Evolutionary conservation across 2,888 invertebrate species (phyloP).

Genomic region (Agrochola litura): DNA sequence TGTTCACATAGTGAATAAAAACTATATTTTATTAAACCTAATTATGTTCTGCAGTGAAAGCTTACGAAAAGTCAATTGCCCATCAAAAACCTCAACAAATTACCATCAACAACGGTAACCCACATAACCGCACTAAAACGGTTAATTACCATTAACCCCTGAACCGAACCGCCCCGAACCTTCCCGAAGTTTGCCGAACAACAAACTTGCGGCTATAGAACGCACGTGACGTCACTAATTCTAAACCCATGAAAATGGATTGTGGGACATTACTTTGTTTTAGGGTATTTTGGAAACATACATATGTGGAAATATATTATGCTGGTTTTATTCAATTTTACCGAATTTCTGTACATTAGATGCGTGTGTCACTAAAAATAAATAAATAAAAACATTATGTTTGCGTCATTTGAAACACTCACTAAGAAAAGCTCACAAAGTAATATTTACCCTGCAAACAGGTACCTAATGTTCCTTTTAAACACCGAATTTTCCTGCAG

Average conservation of each 20-base stretch:
- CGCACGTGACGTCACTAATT: slow-evolving; percentile 72
- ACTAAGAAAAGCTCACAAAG: background rate
- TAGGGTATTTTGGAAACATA: slow-evolving; percentile 14
- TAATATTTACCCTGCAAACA: background rate
- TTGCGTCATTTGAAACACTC: background rate
- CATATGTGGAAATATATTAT: slow-evolving; percentile 1
- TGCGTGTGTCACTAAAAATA: too few species aligned
- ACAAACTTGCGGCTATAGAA: slow-evolving; percentile 75
- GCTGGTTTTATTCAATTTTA: background rate
- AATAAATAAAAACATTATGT: background rate
- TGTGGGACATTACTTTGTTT: slow-evolving; percentile 28
- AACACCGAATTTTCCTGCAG: too few species aligned
- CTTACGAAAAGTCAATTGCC: background rate
- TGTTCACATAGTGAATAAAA: background rate
- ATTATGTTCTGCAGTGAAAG: background rate
- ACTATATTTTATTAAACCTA: background rate
- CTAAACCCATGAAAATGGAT: slow-evolving; percentile 60
- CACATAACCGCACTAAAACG: slow-evolving; percentile 62
- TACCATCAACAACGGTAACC: slow-evolving; percentile 40
- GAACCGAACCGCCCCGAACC: slow-evolving; percentile 58
- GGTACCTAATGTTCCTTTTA: background rate
- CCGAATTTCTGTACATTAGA: background rate
- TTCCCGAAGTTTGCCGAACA: slow-evolving; percentile 59
- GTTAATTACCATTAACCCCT: slow-evolving; percentile 78
- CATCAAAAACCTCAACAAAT: slow-evolving; percentile 30